These are phyloP conservation scores for Rhabdomys dilectus DNA, from an alignment of 2,113 vertebrate species.

Conservation along the genomic window DNA sequence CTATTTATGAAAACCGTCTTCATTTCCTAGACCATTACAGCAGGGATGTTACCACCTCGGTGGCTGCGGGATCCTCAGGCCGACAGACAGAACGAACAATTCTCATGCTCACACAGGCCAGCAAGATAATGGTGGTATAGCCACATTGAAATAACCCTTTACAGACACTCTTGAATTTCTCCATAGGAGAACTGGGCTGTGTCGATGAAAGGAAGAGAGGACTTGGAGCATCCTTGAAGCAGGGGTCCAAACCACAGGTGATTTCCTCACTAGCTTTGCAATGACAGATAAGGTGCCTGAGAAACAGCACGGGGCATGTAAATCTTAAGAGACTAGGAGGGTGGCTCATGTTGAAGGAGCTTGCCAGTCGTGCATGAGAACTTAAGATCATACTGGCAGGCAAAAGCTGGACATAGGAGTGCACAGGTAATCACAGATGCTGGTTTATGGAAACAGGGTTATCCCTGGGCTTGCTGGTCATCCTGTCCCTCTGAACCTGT, in stretches of 20 bases:
- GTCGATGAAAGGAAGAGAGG: not conserved
- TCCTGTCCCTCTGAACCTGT: not conserved
- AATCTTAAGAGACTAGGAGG: not conserved
- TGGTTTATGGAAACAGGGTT: not conserved
- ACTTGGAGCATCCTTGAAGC: not conserved
- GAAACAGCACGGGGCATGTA: accelerated
- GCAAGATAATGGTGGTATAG: conserved; percentile 82
- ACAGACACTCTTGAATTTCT: conserved; percentile 67
- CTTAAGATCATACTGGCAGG: not conserved
- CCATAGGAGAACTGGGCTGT: not conserved
- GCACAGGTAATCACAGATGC: not conserved
- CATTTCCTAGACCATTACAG: conserved; percentile 81
- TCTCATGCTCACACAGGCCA: conserved; percentile 81
- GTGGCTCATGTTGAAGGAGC: not conserved
- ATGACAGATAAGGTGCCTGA: too few relatives aligned
- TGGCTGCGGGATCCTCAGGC: conserved; percentile 79
- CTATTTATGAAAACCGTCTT: conserved; percentile 84
- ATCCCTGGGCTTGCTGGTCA: not conserved
- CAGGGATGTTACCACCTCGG: conserved; percentile 80
- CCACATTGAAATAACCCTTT: conserved; percentile 79
- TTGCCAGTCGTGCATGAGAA: not conserved
- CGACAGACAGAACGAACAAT: conserved; percentile 85
- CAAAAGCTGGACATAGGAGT: too few relatives aligned
- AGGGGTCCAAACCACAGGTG: accelerated
- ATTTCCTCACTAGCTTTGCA: too few relatives aligned